Conservation (phyloP, 2,888 invertebrate genomes). For the Thecophora atra region DNA sequence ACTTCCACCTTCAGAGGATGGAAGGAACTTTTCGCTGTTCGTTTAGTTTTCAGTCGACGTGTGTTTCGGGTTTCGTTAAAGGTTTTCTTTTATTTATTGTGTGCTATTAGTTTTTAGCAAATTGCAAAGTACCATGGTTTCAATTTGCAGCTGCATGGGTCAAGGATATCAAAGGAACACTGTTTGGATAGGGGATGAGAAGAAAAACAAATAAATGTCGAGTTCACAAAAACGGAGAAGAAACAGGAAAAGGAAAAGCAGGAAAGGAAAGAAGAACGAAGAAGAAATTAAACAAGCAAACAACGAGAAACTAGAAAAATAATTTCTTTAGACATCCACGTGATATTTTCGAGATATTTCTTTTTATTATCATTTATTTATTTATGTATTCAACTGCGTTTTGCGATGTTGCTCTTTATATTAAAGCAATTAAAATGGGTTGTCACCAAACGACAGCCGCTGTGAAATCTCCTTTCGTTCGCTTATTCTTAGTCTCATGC, state of each 20-base stretch:
- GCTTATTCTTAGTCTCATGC: too few species aligned
- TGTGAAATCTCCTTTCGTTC: background rate
- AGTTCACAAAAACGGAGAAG: background rate
- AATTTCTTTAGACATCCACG: too few species aligned
- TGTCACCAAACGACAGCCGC: background rate
- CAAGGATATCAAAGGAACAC: background rate
- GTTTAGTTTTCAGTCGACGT: background rate
- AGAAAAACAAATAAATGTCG: background rate
- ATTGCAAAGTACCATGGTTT: background rate
- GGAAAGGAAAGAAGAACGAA: background rate
- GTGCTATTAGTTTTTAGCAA: background rate
- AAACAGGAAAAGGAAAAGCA: background rate
- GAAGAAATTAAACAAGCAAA: background rate
- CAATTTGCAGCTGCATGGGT: background rate
- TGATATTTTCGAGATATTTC: background rate
- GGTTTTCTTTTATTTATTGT: background rate
- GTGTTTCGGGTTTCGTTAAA: background rate
- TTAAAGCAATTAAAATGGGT: background rate
- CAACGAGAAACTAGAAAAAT: too few species aligned
- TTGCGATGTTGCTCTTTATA: background rate
- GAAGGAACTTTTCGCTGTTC: background rate
- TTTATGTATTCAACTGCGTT: background rate
- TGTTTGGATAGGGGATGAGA: too few species aligned
- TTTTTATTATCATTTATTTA: constrained; percentile 6
- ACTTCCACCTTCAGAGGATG: constrained; percentile 7